Conservation (phyloP, 2,113 vertebrate species). For the Oplegnathus fasciatus region DNA sequence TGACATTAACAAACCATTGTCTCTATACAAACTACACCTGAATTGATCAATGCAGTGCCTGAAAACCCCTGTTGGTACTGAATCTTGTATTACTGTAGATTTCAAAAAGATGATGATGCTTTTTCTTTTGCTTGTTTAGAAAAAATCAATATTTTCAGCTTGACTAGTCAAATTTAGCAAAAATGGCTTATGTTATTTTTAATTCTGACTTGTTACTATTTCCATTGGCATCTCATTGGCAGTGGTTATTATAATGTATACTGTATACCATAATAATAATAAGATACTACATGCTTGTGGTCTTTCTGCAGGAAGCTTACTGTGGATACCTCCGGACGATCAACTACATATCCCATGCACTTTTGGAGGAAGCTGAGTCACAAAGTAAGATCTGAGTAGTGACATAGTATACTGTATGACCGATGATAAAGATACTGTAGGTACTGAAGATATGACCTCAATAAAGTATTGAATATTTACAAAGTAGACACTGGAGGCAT, state of each 20-base stretch:
- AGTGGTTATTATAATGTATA: background rate
- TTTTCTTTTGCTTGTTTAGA: background rate
- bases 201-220: background rate
- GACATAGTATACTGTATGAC: background rate
- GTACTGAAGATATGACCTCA: background rate
- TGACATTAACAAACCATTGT: background rate
- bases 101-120: background rate
- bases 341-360: constrained; percentile 88
- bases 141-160: background rate
- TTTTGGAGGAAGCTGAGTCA: constrained; percentile 87
- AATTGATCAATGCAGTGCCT: background rate
- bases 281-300: constrained; percentile 46
- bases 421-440: background rate
- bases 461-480: background rate
- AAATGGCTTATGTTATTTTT: background rate
- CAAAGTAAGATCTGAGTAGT: constrained; percentile 81
- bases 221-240: background rate
- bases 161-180: background rate
- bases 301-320: constrained; percentile 90
- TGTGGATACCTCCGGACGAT: constrained; percentile 91
- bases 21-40: background rate
- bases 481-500: background rate
- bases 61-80: background rate
- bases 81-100: background rate
- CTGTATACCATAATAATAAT: background rate